Base-by-base conservation (phyloP, 2,888 invertebrate species). In the Phasia obesa region DNA sequence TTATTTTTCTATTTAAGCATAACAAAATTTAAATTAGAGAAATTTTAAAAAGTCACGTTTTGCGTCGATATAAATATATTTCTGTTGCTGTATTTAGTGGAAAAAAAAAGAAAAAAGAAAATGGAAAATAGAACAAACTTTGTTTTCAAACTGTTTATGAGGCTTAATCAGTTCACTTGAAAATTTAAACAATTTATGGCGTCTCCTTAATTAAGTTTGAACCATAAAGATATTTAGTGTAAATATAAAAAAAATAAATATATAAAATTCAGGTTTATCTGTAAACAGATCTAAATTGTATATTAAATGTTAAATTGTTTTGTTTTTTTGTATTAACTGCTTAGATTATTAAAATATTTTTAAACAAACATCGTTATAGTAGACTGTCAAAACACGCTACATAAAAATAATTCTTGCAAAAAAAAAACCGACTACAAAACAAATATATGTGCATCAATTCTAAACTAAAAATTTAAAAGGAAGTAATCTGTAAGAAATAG, bases 11-110 rank as follows among this genome's bases (percentile, higher is more conserved):
- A 13, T 49, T 49, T 51, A 51, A 23, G 11, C 5, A 1, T 35
- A 15, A 44, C 13, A 38, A 38, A 38, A 42, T 15, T n/a, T 15
- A 0, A n/a, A 42, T 15, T 42, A 11, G 5, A 42, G 57, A 57
- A 75, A 81, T 51, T 75, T 31, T 13, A 81, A 70, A n/a, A 75
- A 81, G 80, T 81, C 80, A 81, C 80, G 80, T 81, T 49, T n/a
- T 2, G 13, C 15, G 11, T 35, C 35, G 35, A 35, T 35, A 11
- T 35, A 35, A 11, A 35, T 11, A 35, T 1, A n/a, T n/a, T n/a
- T 35, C 11, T 35, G 9, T 42, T 11, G 13, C n/a, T 15, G 13
- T 42, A 2, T 42, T 15, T 42, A 42, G 3, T 42, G 13, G 1
- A 42, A 42, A 42, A 4, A 55, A 9, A 27, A 47, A n/a, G n/a